Evolutionary conservation across 2,888 invertebrate genomes (phyloP).

Genomic region (Sarcophaga rosellei): DNA sequence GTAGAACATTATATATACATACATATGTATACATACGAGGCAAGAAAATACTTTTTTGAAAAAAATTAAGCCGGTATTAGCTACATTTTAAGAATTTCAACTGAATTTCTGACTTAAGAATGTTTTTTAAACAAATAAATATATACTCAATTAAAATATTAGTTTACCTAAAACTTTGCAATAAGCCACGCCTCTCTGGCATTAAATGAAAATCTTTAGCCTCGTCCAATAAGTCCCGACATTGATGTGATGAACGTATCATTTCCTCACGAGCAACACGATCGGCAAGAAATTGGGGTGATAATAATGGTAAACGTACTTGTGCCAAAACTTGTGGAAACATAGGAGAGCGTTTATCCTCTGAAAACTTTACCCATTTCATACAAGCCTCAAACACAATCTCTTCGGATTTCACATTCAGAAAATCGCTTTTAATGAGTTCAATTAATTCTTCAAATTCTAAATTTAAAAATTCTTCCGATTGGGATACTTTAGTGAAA

Average conservation of each 20-base stretch:
- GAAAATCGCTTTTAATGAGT: constrained; percentile 88
- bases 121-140: too few relatives aligned
- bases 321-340: constrained; percentile 88
- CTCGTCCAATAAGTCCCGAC: constrained; percentile 93
- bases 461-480: constrained; percentile 88
- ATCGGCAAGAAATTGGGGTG: constrained; percentile 91
- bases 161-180: constrained; percentile 85
- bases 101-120: too few relatives aligned
- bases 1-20: too few relatives aligned
- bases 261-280: constrained; percentile 90
- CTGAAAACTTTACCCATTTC: constrained; percentile 88
- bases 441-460: constrained; percentile 85
- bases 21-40: too few relatives aligned
- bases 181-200: constrained; percentile 89
- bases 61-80: too few relatives aligned
- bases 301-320: constrained; percentile 90
- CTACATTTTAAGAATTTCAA: too few relatives aligned
- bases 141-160: not conserved
- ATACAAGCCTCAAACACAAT: constrained; percentile 92
- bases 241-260: constrained; percentile 89
- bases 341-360: constrained; percentile 83
- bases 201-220: constrained; percentile 93
- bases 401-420: constrained; percentile 89
- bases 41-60: too few relatives aligned
- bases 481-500: constrained; percentile 88